Conservation (phyloP, 2,888 invertebrate genomes). For the Sabatieria punctata region DNA sequence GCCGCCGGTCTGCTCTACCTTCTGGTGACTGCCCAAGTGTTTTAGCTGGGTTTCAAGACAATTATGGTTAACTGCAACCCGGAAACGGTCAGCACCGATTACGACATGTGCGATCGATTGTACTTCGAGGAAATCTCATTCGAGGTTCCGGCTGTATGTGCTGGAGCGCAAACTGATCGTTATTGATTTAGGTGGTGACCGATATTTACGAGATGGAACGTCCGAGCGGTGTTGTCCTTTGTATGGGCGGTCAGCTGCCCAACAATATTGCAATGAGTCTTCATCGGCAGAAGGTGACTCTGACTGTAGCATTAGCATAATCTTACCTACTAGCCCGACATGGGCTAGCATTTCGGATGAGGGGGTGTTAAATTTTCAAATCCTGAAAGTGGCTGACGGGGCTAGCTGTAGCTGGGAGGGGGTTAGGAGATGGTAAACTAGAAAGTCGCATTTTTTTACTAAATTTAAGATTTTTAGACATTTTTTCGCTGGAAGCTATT, state of each 20-base stretch:
- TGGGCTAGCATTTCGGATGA: no score
- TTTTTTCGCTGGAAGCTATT: background rate
- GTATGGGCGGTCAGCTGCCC: conserved; percentile 94
- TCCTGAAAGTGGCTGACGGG: no score
- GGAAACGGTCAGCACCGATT: conserved; percentile 97
- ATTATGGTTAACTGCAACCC: conserved; percentile 99
- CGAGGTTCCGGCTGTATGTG: conserved; percentile 1
- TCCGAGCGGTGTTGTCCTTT: conserved; percentile 87
- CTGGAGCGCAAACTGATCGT: background rate
- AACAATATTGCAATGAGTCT: conserved; percentile 99
- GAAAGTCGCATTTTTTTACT: no score
- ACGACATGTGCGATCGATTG: conserved; percentile 93
- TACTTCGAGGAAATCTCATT: conserved; percentile 95
- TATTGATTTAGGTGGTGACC: conserved; percentile 61
- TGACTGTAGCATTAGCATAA: conserved; percentile 1
- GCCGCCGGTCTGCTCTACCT: conserved; percentile 8
- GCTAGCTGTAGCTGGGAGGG: no score
- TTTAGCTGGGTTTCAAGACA: conserved; percentile 57
- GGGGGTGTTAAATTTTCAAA: no score
- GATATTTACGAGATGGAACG: conserved; percentile 85
- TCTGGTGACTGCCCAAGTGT: background rate
- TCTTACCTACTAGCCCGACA: no score
- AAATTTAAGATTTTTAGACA: no score
- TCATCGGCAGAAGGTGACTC: conserved; percentile 44
- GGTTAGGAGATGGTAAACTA: no score